Evolutionary conservation across 1,140 invertebrate species (phyloP).

Genomic region (Drosophila parvula): DNA sequence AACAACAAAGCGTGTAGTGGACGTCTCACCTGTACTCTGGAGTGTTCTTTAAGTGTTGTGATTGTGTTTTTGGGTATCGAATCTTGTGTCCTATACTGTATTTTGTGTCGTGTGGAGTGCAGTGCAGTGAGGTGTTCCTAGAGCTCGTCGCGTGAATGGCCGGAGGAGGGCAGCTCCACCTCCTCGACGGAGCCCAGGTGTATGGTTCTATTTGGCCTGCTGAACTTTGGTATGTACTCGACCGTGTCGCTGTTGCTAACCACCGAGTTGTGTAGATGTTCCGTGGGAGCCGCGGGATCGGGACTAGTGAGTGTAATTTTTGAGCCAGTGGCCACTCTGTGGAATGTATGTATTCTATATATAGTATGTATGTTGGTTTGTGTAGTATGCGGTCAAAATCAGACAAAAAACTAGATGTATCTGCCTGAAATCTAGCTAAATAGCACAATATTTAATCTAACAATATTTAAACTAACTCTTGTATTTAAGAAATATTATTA

Average conservation of each 20-base stretch:
- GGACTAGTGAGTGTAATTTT: conserved; percentile 84
- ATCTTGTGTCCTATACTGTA: conserved; percentile 27
- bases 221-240: conserved; percentile 80
- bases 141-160: conserved; percentile 69
- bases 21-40: conserved; percentile 65
- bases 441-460: background rate
- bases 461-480: background rate
- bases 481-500: background rate
- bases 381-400: conserved; percentile 23
- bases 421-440: background rate
- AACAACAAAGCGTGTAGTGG: conserved; percentile 36
- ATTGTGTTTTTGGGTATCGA: conserved; percentile 37
- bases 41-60: conserved; percentile 57
- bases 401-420: background rate
- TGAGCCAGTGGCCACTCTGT: conserved; percentile 78
- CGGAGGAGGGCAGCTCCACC: conserved; percentile 59
- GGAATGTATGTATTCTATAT: too few relatives aligned
- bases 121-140: conserved; percentile 44
- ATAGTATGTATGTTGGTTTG: conserved; percentile 24
- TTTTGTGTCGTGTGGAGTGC: conserved; percentile 33
- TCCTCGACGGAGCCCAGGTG: conserved; percentile 78
- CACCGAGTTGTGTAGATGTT: conserved; percentile 69
- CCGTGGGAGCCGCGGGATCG: conserved; percentile 79
- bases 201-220: conserved; percentile 68
- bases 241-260: conserved; percentile 81